Conservation (phyloP, 2,797 vertebrate species). For the Acipenser transmontanus region DNA sequence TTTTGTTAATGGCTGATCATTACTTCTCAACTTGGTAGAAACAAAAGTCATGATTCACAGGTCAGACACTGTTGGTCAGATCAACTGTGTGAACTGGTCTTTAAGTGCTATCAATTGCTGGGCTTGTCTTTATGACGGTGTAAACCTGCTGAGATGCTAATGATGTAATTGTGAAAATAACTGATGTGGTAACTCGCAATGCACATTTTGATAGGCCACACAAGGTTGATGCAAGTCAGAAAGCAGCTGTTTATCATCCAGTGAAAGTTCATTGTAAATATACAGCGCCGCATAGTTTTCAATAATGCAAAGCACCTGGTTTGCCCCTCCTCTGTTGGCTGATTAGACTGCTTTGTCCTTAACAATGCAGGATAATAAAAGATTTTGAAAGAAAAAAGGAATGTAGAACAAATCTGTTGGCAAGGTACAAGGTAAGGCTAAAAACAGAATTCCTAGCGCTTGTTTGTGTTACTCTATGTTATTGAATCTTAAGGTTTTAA, state of each 20-base stretch:
- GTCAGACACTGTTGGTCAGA: no score
- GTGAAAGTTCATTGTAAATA: conserved; percentile 4
- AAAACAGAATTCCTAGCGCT: conserved; percentile 10
- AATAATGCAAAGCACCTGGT: conserved; percentile 24
- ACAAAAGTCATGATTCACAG: no score
- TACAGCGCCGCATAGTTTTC: conserved; percentile 8
- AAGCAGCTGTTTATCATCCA: conserved; percentile 10
- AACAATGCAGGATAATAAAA: conserved; percentile 6
- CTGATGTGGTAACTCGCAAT: no score
- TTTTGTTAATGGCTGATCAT: no score
- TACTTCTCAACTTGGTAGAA: no score
- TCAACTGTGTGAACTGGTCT: no score
- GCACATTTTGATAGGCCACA: background rate
- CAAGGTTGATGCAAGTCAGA: conserved; percentile 1
- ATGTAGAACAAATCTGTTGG: conserved; percentile 3
- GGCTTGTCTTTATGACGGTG: no score
- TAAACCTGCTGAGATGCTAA: no score
- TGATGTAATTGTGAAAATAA: no score
- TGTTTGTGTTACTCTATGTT: conserved; percentile 7
- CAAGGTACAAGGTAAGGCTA: background rate
- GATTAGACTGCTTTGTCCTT: background rate
- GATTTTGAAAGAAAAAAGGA: conserved; percentile 5
- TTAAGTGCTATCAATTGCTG: no score
- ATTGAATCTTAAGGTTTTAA: conserved; percentile 15
- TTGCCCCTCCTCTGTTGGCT: conserved; percentile 4